Conservation (phyloP, 2,888 invertebrate species). For the Drosophila melanosoma region DNA sequence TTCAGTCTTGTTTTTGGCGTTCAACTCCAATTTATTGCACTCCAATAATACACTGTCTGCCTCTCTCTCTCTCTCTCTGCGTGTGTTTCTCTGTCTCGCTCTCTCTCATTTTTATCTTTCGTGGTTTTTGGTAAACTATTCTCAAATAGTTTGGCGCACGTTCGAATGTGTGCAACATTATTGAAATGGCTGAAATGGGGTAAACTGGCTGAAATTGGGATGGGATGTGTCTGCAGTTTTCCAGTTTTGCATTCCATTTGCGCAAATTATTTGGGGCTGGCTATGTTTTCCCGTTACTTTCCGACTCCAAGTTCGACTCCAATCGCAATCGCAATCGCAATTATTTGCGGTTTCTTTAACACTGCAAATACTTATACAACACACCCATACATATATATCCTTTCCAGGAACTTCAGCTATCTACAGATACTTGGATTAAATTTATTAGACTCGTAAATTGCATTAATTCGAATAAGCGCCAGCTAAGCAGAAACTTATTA, state of each 20-base stretch:
- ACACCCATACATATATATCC: neutral
- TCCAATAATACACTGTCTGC: slow-evolving; percentile 66
- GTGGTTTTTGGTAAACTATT: slow-evolving; percentile 39
- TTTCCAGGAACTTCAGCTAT: slow-evolving; percentile 8
- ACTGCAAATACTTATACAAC: slow-evolving; percentile 14
- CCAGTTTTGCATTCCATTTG: slow-evolving; percentile 60
- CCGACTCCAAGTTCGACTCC: neutral
- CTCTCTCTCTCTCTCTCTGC: neutral
- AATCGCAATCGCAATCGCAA: slow-evolving; percentile 51
- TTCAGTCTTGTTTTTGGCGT: slow-evolving; percentile 40
- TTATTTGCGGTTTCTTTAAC: slow-evolving; percentile 51
- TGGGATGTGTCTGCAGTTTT: slow-evolving; percentile 27
- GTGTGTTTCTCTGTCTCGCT: slow-evolving; percentile 1
- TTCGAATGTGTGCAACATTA: slow-evolving; percentile 66
- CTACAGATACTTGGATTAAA: slow-evolving; percentile 24
- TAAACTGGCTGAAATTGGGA: slow-evolving; percentile 26
- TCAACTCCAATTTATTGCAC: slow-evolving; percentile 74
- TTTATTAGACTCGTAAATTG: slow-evolving; percentile 39
- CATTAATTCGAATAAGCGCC: slow-evolving; percentile 16
- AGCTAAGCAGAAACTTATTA: slow-evolving; percentile 17
- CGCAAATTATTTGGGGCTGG: slow-evolving; percentile 54
- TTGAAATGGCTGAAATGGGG: slow-evolving; percentile 61
- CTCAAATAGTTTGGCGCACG: slow-evolving; percentile 43
- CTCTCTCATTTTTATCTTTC: neutral
- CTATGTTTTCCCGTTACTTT: slow-evolving; percentile 44